Percentiles rank a stretch among this genome's conserved stretches.
Evolutionary conservation across 1,140 invertebrate species (phyloP).

Genomic region (Hermetia illucens): DNA sequence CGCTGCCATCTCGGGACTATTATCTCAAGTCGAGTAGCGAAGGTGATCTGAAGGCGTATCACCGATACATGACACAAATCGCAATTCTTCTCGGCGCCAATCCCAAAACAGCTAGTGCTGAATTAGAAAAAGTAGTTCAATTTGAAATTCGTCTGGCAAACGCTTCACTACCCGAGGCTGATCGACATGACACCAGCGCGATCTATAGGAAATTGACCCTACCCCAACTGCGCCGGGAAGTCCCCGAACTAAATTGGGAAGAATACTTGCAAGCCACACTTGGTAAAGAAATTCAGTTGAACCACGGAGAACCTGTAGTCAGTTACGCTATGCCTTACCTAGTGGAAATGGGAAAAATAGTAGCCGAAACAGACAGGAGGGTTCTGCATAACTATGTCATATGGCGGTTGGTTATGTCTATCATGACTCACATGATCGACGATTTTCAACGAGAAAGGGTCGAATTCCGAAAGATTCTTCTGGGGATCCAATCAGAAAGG

Average conservation of each 20-base stretch:
- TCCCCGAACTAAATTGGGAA: constrained; percentile 66
- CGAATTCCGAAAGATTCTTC: constrained; percentile 66
- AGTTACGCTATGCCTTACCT: constrained; percentile 69
- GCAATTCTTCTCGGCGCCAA: constrained; percentile 59
- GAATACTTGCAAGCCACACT: constrained; percentile 58
- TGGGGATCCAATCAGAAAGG: constrained; percentile 61
- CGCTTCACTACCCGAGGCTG: constrained; percentile 61
- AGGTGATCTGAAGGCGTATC: constrained; percentile 53
- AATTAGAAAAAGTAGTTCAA: constrained; percentile 52
- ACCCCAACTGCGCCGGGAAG: constrained; percentile 42
- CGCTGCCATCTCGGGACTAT: constrained; percentile 68
- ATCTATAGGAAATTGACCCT: constrained; percentile 61
- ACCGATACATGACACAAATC: constrained; percentile 63
- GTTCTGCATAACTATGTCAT: constrained; percentile 71
- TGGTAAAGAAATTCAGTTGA: constrained; percentile 37
- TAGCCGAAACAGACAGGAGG: constrained; percentile 47
- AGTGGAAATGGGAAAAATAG: constrained; percentile 56
- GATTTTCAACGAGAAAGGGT: constrained; percentile 57
- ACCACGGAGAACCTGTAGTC: constrained; percentile 57
- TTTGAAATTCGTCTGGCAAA: constrained; percentile 68
- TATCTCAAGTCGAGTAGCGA: constrained; percentile 57
- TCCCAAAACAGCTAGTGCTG: constrained; percentile 39
- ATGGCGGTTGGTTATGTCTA: constrained; percentile 62
- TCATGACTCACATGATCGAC: constrained; percentile 69
- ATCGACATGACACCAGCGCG: constrained; percentile 64